Evolutionary conservation across 2,888 invertebrate species (phyloP), one percentile per base, ranked within the genome.

Genomic region (Graphium colonna): DNA sequence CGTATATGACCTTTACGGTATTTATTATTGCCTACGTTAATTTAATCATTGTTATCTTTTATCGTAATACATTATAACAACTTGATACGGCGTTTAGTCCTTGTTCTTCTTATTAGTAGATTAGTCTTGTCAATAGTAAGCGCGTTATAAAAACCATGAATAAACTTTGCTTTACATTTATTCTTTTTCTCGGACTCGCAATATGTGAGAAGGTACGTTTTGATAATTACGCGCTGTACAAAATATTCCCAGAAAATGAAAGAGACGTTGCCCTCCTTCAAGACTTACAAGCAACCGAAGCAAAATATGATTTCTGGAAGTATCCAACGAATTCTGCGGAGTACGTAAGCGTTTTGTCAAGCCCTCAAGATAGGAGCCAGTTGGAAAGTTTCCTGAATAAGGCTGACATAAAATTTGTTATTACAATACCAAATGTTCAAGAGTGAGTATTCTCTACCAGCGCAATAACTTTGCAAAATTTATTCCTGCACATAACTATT

Each of bases 141-240:
- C 40, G 44, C 38, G 26, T 33, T 0, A 41, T 21, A 3, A 21
- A 21, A 13, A 33, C 36, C 12, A 54, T 54, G 49, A 44, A 49
- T 5, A 31, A 42, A 15, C 10, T 45, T 1, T 26, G 13, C 1
- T 12, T 42, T 17, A 17, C 55, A 12, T 38, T 53, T 18, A 33
- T 57, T 31, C 17, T 59, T 8, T 15, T 58, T 1, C 40, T 61
- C 39, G 36, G 54, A 1, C 28, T 54, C 4, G 60, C 38, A 3
- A 48, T 54, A 10, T 51, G 68, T 62, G 79, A 75, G 59, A 75
- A 75, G 31, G 69, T 79, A 54, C 63, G 79, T 15, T 86, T 73
- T 48, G 82, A 85, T 45, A 83, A 85, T 55, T 80, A 83, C 59
- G 71, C 78, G 13, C 82, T 94, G 5, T 93, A 91, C 61, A 89